Evolutionary conservation across 53 echinoderm and acorn worm genomes (phyloP), one percentile per base, ranked within the genome.

Genomic region (Apostichopus leukothele): DNA sequence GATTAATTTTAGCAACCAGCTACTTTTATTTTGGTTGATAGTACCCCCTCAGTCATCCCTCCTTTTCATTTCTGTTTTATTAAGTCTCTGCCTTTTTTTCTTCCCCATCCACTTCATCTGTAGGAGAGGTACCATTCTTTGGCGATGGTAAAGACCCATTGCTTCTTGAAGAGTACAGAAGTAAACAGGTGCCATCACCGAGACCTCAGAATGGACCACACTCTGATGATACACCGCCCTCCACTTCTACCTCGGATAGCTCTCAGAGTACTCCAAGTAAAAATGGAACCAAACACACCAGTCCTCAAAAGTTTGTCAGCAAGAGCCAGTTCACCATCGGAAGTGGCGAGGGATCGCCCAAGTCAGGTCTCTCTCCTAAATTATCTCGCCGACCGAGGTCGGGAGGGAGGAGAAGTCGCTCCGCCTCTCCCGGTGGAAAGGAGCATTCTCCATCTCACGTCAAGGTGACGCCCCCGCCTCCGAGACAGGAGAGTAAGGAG

Each of bases 261-360:
- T 68, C 86, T 27, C 67, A 67, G 67, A 87, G 88, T 52, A 74
- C 88, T 51, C 88, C 88, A 9, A 23, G 19, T 27, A 87, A 26
- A 53, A 75, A 52, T 9, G 85, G 67, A 60, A 50, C 13, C 14
- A 87, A 52, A 18, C 20, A 87, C 75, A 75, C 88, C 16, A 95
- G 91, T 67, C 93, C 96, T 60, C 96, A 96, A 60, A 86, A 91
- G 78, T 21, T 87, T 74, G 92, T 92, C 22, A 87, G 91, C 11
- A 92, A 94, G 83, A 92, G 94, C 19, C 93, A 95, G 67, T 97
- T 97, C 76, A 91, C 92, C 4, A 97, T 97, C 25, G 97, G 97
- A 51, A 90, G 92, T 60, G 92, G 95, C 4, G 94, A 93, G 79
- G 92, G 89, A 5, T 97, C 97, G 39, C 97, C 97, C 25, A 97